Evolutionary conservation across 2,113 vertebrate genomes (phyloP).

Genomic region (Oncorhynchus nerka): DNA sequence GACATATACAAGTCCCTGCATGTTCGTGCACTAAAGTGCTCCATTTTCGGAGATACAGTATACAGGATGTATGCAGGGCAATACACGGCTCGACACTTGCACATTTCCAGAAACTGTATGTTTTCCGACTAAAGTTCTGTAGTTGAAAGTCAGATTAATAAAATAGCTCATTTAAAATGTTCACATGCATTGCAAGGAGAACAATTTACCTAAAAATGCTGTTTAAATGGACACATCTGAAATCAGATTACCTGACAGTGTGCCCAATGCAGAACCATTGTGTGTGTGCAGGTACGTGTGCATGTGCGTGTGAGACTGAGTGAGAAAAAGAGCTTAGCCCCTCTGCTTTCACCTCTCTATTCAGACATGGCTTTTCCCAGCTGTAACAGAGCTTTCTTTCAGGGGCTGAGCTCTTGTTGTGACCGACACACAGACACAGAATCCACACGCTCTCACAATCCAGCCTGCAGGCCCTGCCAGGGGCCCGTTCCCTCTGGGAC

Average conservation of each 20-base stretch:
- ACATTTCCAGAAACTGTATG: too few species aligned
- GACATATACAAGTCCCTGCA: too few species aligned
- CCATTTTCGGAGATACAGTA: too few species aligned
- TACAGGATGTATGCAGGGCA: too few species aligned
- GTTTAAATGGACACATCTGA: too few species aligned
- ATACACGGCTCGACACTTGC: too few species aligned
- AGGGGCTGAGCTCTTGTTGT: conserved; percentile 52
- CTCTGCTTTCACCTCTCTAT: conserved; percentile 38
- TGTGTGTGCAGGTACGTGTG: not conserved
- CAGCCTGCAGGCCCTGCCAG: conserved; percentile 32
- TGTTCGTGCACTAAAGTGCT: too few species aligned
- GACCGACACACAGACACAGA: conserved; percentile 55
- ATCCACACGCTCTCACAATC: conserved; percentile 55
- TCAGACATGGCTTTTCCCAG: conserved; percentile 45
- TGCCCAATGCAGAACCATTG: not conserved
- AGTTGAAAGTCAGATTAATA: too few species aligned
- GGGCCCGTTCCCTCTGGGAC: not conserved
- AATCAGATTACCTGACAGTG: too few species aligned
- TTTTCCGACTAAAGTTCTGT: too few species aligned
- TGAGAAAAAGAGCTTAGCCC: conserved; percentile 14
- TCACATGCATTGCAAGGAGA: conserved; percentile 14
- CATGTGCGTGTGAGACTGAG: not conserved
- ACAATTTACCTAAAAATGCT: too few species aligned
- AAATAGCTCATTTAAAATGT: too few species aligned
- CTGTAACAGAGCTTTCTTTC: conserved; percentile 59